phyloP scores from a whole-genome alignment of 2,797 vertebrate genomes.

The Oryzias sinensis region DNA sequence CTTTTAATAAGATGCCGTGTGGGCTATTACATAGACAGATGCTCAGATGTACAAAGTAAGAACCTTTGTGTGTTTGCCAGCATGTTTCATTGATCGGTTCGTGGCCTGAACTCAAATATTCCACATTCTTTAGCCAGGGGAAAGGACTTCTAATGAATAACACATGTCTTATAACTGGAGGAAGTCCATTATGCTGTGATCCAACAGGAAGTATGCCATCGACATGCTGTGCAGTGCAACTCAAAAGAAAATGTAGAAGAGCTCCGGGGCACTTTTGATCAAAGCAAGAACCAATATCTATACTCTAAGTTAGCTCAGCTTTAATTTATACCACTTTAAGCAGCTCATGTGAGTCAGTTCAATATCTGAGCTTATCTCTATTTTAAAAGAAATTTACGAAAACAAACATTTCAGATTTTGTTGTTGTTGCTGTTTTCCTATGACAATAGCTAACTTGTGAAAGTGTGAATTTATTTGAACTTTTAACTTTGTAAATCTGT shows the following conservation, averaged over 20 bases:
- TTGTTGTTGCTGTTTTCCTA: background rate
- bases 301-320: constrained; percentile 29
- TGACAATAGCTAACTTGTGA: no score
- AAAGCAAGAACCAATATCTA: constrained; percentile 50
- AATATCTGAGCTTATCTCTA: background rate
- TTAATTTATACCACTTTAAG: constrained; percentile 37
- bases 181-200: constrained; percentile 54
- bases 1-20: constrained; percentile 22
- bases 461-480: no score
- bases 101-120: constrained; percentile 47
- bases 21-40: constrained; percentile 5
- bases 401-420: background rate
- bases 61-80: constrained; percentile 48
- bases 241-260: constrained; percentile 49
- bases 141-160: constrained; percentile 67
- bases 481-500: no score
- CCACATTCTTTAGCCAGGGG: constrained; percentile 58
- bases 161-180: constrained; percentile 61
- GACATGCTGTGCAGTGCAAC: constrained; percentile 47
- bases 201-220: constrained; percentile 53
- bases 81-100: constrained; percentile 49
- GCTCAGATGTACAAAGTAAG: constrained; percentile 7
- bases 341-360: constrained; percentile 8
- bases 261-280: constrained; percentile 54
- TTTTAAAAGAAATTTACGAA: constrained; percentile 1